Conservation (phyloP, 2,888 invertebrate species). For the Rhingia rostrata region DNA sequence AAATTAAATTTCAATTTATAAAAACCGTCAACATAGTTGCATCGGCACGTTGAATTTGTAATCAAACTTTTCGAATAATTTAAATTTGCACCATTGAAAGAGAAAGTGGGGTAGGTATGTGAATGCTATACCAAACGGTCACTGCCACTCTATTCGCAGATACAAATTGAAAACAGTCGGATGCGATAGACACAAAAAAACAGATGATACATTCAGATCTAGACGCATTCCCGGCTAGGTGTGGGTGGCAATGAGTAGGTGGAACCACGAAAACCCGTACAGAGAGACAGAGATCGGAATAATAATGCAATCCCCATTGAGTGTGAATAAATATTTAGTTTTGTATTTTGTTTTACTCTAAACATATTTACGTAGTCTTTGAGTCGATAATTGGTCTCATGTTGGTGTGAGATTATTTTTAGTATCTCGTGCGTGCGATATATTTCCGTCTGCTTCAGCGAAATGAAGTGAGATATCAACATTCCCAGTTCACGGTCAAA, state of each 20-base stretch:
- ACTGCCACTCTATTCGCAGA: slow-evolving; percentile 31
- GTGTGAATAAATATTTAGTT: slow-evolving; percentile 10
- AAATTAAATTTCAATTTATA: slow-evolving; percentile 25
- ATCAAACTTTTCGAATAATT: not conserved
- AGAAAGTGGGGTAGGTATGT: slow-evolving; percentile 41
- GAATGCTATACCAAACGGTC: slow-evolving; percentile 35
- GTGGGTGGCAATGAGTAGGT: slow-evolving; percentile 21
- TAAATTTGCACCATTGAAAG: slow-evolving; percentile 20
- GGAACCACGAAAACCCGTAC: slow-evolving; percentile 11
- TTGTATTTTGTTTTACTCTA: slow-evolving; percentile 15
- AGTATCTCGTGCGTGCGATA: slow-evolving; percentile 54
- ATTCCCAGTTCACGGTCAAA: slow-evolving; percentile 58
- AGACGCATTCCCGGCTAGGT: slow-evolving; percentile 43
- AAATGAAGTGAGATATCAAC: slow-evolving; percentile 13
- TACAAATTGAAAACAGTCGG: slow-evolving; percentile 27
- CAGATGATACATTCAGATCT: slow-evolving; percentile 14
- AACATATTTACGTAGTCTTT: slow-evolving; percentile 16
- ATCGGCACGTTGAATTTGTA: slow-evolving; percentile 11
- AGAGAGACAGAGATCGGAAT: slow-evolving; percentile 18
- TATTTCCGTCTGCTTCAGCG: slow-evolving; percentile 41
- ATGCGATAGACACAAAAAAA: slow-evolving; percentile 24
- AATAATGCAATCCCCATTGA: slow-evolving; percentile 43
- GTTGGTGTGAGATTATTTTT: slow-evolving; percentile 55
- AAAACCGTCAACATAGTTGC: slow-evolving; percentile 6
- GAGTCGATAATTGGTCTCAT: slow-evolving; percentile 54